A percentile compares a stretch with the other conserved stretches of the same genome.
These are phyloP conservation scores for Diuraphis noxia DNA, from an alignment of 1,140 invertebrate genomes.

Conservation along the genomic window DNA sequence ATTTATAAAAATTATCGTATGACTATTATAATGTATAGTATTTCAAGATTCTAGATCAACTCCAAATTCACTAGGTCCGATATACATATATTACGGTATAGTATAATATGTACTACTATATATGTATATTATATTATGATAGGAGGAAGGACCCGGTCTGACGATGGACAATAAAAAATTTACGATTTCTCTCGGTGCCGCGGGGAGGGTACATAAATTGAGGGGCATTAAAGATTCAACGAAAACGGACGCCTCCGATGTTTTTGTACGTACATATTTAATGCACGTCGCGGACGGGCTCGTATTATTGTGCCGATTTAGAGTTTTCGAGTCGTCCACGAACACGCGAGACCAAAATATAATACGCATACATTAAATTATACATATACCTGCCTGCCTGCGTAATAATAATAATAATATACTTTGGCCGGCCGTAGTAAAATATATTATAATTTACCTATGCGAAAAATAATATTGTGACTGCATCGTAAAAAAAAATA, in stretches of 20 bases:
- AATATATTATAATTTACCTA: background rate
- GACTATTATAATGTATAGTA: background rate
- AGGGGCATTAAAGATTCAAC: slow-evolving; percentile 34
- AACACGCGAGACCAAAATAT: background rate
- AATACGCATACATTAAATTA: background rate
- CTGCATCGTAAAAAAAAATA: background rate
- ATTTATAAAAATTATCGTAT: background rate
- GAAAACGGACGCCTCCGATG: slow-evolving; percentile 13
- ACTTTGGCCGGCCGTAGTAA: background rate
- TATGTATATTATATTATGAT: background rate
- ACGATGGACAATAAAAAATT: slow-evolving; percentile 39
- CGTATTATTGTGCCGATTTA: background rate
- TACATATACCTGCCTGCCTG: background rate
- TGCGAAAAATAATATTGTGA: background rate
- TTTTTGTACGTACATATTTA: slow-evolving; percentile 20
- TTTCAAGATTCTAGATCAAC: background rate
- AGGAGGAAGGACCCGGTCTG: background rate
- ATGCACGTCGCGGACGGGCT: background rate
- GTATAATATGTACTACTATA: too few species aligned
- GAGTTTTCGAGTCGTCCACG: background rate
- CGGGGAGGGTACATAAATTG: slow-evolving; percentile 40
- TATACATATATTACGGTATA: too few species aligned
- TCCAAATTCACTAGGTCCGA: background rate
- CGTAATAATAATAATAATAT: background rate
- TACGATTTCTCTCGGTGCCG: slow-evolving; percentile 3